These are phyloP conservation scores for Rapana venosa DNA, from an alignment of 2,888 invertebrate genomes.

Conservation along the genomic window DNA sequence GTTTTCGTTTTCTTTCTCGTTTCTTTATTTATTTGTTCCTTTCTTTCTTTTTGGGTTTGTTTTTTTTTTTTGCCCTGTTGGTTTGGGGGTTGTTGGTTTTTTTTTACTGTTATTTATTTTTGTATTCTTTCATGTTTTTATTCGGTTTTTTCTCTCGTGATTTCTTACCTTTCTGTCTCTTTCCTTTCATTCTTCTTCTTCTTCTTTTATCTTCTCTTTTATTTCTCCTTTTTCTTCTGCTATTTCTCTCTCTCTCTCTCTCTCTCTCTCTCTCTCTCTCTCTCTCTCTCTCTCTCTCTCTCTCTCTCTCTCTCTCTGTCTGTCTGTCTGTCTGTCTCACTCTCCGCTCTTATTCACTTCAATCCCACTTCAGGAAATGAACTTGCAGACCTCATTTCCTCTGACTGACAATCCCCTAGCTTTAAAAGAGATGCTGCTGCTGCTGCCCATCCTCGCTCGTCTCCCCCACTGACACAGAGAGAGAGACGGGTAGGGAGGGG, in stretches of 20 bases:
- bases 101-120: no score
- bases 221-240: neutral
- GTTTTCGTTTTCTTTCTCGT: no score
- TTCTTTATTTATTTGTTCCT: no score
- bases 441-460: neutral
- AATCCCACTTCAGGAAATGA: conserved; percentile 1
- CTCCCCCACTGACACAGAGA: neutral
- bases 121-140: no score
- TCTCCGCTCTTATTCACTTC: neutral
- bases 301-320: neutral
- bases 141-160: no score
- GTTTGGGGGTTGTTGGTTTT: no score
- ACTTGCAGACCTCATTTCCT: neutral
- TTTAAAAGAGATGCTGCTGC: no score
- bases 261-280: neutral
- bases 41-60: no score
- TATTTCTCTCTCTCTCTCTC: neutral
- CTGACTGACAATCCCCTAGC: neutral
- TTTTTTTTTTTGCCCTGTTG: no score
- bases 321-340: neutral
- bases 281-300: neutral
- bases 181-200: neutral
- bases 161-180: no score
- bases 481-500: no score
- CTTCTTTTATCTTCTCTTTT: neutral